Evolutionary conservation across 2,888 invertebrate genomes (phyloP).

Genomic region (Drosophila dives): DNA sequence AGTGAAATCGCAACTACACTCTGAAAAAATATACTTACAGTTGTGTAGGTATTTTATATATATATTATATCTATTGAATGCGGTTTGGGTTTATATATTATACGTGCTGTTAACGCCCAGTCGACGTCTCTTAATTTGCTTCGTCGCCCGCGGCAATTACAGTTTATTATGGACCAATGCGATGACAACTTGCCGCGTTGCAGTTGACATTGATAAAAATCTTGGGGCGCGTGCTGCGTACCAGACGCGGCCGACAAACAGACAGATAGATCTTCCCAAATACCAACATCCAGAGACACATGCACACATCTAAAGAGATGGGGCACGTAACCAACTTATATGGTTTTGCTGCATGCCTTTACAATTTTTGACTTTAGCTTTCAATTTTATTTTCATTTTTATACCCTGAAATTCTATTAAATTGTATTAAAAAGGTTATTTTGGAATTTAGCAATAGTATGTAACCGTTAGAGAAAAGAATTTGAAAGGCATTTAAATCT

Average conservation of each 20-base stretch:
- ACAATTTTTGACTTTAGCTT: constrained; percentile 51
- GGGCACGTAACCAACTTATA: constrained; percentile 37
- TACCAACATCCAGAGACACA: constrained; percentile 19
- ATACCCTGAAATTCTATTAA: background rate
- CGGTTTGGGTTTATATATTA: constrained; percentile 18
- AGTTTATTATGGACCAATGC: constrained; percentile 36
- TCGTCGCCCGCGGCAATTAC: constrained; percentile 59
- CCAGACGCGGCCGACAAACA: constrained; percentile 21
- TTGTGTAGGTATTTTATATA: constrained; percentile 28
- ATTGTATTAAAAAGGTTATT: background rate
- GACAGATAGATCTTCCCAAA: constrained; percentile 23
- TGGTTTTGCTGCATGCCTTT: constrained; percentile 36
- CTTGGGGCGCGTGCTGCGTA: constrained; percentile 72
- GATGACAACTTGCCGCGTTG: constrained; percentile 38
- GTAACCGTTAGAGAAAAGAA: background rate
- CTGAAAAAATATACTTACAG: background rate
- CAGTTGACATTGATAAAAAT: constrained; percentile 79
- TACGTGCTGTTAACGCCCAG: constrained; percentile 76
- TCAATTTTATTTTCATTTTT: constrained; percentile 38
- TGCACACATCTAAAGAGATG: background rate
- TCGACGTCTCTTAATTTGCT: constrained; percentile 46
- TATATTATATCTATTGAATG: constrained; percentile 55
- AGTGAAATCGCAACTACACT: constrained; percentile 58
- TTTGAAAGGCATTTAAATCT: too few relatives aligned
- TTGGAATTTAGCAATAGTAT: background rate